Percentiles rank a stretch among this genome's conserved stretches.
These are phyloP conservation scores for Hippocampus mohnikei DNA, from an alignment of 2,113 vertebrate species.

Conservation along the genomic window DNA sequence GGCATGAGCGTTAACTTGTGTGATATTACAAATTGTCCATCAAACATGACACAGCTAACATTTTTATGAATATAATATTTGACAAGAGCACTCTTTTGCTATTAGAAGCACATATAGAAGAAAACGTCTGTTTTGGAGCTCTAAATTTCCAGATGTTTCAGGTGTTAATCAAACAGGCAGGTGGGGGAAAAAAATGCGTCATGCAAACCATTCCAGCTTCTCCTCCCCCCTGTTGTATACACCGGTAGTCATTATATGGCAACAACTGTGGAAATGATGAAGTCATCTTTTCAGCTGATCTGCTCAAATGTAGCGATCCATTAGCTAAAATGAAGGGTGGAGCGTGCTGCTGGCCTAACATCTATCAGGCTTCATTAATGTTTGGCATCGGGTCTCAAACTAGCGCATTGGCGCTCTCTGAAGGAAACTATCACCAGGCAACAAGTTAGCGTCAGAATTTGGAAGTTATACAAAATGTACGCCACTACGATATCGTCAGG, in stretches of 20 bases:
- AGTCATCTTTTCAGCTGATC: slow-evolving; percentile 10
- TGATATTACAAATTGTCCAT: slow-evolving; percentile 52
- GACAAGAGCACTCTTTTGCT: slow-evolving; percentile 21
- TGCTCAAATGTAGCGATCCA: neutral
- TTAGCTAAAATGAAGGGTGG: neutral
- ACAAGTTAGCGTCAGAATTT: neutral
- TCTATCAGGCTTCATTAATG: neutral
- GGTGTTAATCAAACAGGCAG: neutral
- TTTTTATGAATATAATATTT: slow-evolving; percentile 11
- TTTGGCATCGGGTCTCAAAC: neutral
- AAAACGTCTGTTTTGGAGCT: slow-evolving; percentile 57
- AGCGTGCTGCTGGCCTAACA: neutral
- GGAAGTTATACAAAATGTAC: neutral
- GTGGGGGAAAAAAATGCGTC: neutral
- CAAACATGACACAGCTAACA: slow-evolving; percentile 13
- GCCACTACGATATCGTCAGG: neutral
- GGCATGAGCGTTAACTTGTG: slow-evolving; percentile 70
- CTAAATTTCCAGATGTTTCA: neutral
- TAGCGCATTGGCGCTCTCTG: neutral
- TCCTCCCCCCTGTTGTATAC: neutral
- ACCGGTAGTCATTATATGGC: neutral
- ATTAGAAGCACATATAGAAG: slow-evolving; percentile 26
- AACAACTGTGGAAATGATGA: slow-evolving; percentile 32
- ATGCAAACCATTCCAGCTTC: neutral
- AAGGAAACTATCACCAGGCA: neutral